Evolutionary conservation across 2,113 vertebrate species (phyloP), one percentile per base, ranked within the genome.

Genomic region (Sturnira hondurensis): DNA sequence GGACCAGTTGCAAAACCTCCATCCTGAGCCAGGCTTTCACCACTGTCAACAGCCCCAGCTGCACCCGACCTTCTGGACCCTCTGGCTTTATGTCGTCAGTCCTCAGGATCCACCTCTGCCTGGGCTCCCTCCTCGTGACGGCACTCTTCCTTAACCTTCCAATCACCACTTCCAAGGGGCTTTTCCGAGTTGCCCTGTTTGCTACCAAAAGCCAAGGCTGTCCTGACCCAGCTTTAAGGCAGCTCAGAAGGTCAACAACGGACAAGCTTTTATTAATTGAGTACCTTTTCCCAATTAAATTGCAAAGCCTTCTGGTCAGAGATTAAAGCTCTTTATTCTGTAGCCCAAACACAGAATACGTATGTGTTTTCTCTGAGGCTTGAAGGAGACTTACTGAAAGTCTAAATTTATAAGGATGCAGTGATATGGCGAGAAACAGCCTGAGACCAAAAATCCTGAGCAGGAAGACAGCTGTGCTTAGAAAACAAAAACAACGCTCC

Each of bases 331-430:
- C n/a, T 95, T 97, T 88, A 70, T n/a, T 88, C 33, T 88, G 87
- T 83, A 70, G 88, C 73, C 81, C 63, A 70, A 93, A 88, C 41
- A 95, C 22, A 92, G 65, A 67, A 73, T 95, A 87, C 70, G 50
- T 70, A 38, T 63, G n/a, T 78, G 52, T 47, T 90, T 96, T 90
- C 63, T 91, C 85, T 95, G 73, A 97, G 86, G 65, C 76, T 63
- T 77, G 54, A 97, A 93, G 50, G 94, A 87, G 76, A 91, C 96
- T 97, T 96, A 96, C 54, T 28, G n/a, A 91, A 95, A 82, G 87
- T 97, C 85, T 94, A 77, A 83, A 89, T 97, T 97, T 95, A 97
- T 54, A 97, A 95, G 76, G 76, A 88, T 86, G 92, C 36, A 56
- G 65, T 86, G 81, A 95, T 92, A 92, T 77, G 96, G 81, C 41